Evolutionary conservation across 2,113 vertebrate genomes (phyloP).

Genomic region (Mastomys coucha): DNA sequence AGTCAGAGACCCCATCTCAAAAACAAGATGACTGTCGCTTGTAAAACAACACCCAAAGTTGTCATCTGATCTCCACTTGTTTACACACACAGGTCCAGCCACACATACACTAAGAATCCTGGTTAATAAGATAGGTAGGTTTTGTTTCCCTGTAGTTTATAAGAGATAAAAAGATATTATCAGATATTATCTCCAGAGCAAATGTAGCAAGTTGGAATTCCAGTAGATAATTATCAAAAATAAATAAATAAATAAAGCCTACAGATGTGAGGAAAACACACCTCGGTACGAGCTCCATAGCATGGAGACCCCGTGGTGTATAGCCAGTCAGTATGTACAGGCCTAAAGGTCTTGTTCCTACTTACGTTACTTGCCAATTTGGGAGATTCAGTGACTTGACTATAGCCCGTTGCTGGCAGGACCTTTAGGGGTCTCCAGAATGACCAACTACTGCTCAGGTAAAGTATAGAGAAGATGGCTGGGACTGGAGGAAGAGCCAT

Average conservation of each 20-base stretch:
- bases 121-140: not conserved
- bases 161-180: slow-evolving; percentile 3
- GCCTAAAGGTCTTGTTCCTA: not conserved
- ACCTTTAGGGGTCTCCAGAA: not conserved
- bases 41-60: not conserved
- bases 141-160: not conserved
- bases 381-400: not conserved
- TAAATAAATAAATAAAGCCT: not conserved
- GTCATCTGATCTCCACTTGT: not conserved
- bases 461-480: not conserved
- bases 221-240: not conserved
- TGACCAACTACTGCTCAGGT: not conserved
- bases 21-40: not conserved
- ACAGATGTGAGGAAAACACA: not conserved
- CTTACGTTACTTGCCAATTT: not conserved
- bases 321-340: not conserved
- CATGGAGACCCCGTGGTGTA: not conserved
- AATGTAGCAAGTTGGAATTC: slow-evolving; percentile 23
- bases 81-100: not conserved
- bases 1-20: not conserved
- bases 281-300: not conserved
- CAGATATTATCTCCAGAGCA: not conserved
- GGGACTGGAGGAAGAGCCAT: accelerated
- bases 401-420: not conserved
- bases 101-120: not conserved